Evolutionary conservation across 2,113 vertebrate species (phyloP), one percentile per base, ranked within the genome.

Genomic region (Daboia siamensis): DNA sequence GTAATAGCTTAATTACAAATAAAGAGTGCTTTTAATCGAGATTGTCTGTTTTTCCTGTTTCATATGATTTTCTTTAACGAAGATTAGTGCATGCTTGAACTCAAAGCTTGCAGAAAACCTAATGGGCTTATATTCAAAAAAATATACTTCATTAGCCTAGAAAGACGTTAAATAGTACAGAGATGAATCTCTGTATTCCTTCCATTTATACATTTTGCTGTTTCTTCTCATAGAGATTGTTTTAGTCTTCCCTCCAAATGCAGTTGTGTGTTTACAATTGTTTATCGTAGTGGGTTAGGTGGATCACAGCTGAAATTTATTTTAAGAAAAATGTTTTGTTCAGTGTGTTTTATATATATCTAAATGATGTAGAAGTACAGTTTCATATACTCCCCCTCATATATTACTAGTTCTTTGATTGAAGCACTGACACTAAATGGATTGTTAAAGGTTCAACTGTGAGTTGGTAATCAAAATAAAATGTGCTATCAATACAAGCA

Each of bases 31-130:
- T 64, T 90, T 90, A 74, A 69, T 92, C 11, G n/a, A 51, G 52
- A 51, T 92, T 56, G 8, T 88, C n/a, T 20, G 5, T 94, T 93
- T 91, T 64, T 56, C 61, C 29, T 64, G 21, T 55, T 39, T 23
- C 54, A 4, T 94, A 90, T 95, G 55, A 84, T 94, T 95, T 91
- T 17, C 0, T n/a, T 33, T 88, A 86, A 86, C 44, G 4, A 90
- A 26, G 20, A 0, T 93, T 94, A 92, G 26, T 44, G 69, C 44
- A 80, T 69, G 88, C 74, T 88, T 91, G 86, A 95, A n/a, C 29
- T n/a, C 94, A 64, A 80, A 55, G 44, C 26, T 84, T 59, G 23
- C 39, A 69, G 20, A 92, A 84, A 13, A 89, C 15, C 4, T 92
- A 88, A 21, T 90, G 5, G 46, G 91, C 11, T 2, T 80, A 1